Base-by-base conservation (phyloP, 2,888 invertebrate genomes). In the Aricia artaxerxes region DNA sequence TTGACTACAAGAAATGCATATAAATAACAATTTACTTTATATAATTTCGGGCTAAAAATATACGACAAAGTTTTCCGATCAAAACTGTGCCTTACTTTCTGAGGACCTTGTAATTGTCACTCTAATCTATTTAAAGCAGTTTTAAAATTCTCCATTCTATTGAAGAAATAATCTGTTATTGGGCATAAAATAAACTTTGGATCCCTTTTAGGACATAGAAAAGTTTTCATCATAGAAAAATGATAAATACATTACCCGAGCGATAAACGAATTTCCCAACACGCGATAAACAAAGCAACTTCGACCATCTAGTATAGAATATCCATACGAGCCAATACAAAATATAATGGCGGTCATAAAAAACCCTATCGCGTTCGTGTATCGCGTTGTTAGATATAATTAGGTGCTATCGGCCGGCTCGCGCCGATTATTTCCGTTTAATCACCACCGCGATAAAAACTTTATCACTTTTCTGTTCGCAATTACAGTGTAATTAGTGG, bases 391-490 rank as follows among this genome's bases (percentile, higher is more conserved):
- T 69, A 69, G 69, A 69, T 69, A 69, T 69, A 69, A 69, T 69
- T 69, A 69, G 35, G 69, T 69, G 69, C 35, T 69, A 38, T 35
- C 69, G 35, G 35, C 2, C 61, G n/a, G 69, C 13, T 31, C 64
- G 64, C 11, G 11, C 64, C 69, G 69, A 69, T 69, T 69, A 69
- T 69, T 69, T 69, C 69, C 69, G 69, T 76, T 76, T 76, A 76
- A 76, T 76, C 57, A 76, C 76, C 44, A 9, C 75, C 44, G 24
- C 76, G 57, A 76, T 76, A 76, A 76, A 76, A 76, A 76, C 76
- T 76, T 76, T 76, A 76, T 57, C 76, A 76, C 76, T 76, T 76
- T 76, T 53, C 76, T 49, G 24, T 53, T 35, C 57, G 76, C 53
- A 35, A 76, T 76, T 76, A 57, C 53, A 76, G 31, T 35, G 76